Conservation (phyloP, 1,140 invertebrate species). For the Bombus pyrosoma region DNA sequence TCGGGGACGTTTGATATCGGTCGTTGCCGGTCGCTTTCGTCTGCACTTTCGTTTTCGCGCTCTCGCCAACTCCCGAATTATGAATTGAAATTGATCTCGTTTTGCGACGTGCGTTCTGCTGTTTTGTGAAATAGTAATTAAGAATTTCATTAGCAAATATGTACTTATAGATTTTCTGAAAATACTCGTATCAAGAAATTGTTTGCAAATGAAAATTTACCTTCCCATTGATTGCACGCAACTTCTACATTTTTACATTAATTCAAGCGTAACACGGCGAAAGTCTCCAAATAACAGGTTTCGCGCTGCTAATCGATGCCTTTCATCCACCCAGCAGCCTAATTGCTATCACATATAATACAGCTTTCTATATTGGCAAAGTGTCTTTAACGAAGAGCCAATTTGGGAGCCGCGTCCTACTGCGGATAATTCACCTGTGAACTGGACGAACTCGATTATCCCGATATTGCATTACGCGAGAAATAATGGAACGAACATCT, state of each 20-base stretch:
- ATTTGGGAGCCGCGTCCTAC: conserved; percentile 50
- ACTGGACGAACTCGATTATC: conserved; percentile 60
- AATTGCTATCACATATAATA: conserved; percentile 52
- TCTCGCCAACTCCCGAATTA: not conserved
- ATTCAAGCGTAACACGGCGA: not conserved
- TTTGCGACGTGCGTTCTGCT: too few relatives aligned
- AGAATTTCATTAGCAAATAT: too few relatives aligned
- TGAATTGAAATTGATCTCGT: not conserved
- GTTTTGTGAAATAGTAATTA: not conserved
- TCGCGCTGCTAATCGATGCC: conserved; percentile 30
- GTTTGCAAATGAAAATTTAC: not conserved
- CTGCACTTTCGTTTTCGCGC: not conserved
- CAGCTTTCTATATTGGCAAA: conserved; percentile 33
- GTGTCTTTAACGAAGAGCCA: conserved; percentile 52
- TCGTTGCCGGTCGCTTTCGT: not conserved
- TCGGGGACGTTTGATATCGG: conserved; percentile 31
- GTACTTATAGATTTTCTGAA: not conserved
- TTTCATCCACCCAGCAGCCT: conserved; percentile 27
- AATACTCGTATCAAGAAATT: not conserved
- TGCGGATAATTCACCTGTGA: conserved; percentile 61
- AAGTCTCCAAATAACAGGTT: conserved; percentile 22
- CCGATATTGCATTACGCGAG: conserved; percentile 57
- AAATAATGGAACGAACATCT: conserved; percentile 58
- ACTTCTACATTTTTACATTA: conserved; percentile 1
- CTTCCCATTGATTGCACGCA: not conserved